A percentile compares a stretch with the other conserved stretches of the same genome.
Evolutionary conservation across 2,888 invertebrate genomes (phyloP).

Genomic region (Dendrolimus pini): DNA sequence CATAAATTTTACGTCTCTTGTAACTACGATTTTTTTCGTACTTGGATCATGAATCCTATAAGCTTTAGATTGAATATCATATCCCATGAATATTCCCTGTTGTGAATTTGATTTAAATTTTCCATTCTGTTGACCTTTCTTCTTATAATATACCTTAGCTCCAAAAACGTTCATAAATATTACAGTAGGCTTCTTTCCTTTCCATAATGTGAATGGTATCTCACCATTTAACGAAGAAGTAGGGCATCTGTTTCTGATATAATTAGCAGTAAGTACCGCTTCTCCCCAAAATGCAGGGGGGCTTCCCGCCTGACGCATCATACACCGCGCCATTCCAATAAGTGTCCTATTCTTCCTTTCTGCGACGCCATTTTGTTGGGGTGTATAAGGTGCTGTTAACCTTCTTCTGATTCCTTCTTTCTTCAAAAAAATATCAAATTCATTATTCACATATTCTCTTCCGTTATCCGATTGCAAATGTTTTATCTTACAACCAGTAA

Average conservation of each 20-base stretch:
- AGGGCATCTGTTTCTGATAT: no score
- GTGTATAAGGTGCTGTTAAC: no score
- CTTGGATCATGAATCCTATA: slow-evolving; percentile 10
- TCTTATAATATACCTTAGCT: slow-evolving; percentile 9
- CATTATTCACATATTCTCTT: slow-evolving; percentile 1
- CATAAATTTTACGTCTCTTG: slow-evolving; percentile 5
- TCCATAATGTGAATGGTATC: slow-evolving; percentile 10
- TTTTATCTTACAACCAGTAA: no score
- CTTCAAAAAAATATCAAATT: neutral
- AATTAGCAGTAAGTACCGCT: neutral
- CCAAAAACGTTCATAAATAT: slow-evolving; percentile 12
- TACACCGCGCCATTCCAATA: slow-evolving; percentile 11
- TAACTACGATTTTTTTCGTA: slow-evolving; percentile 3
- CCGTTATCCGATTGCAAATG: no score
- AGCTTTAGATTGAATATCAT: slow-evolving; percentile 9
- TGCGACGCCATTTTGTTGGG: no score
- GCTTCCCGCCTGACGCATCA: slow-evolving; percentile 12
- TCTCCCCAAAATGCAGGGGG: slow-evolving; percentile 9
- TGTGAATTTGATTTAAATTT: slow-evolving; percentile 8
- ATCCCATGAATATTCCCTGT: slow-evolving; percentile 8
- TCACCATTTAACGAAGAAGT: neutral
- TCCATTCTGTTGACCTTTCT: slow-evolving; percentile 5
- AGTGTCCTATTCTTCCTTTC: slow-evolving; percentile 6
- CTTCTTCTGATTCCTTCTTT: no score
- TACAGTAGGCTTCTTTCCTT: slow-evolving; percentile 12